phyloP scores from a whole-genome alignment of 2,113 vertebrate genomes.

The Antennarius striatus region DNA sequence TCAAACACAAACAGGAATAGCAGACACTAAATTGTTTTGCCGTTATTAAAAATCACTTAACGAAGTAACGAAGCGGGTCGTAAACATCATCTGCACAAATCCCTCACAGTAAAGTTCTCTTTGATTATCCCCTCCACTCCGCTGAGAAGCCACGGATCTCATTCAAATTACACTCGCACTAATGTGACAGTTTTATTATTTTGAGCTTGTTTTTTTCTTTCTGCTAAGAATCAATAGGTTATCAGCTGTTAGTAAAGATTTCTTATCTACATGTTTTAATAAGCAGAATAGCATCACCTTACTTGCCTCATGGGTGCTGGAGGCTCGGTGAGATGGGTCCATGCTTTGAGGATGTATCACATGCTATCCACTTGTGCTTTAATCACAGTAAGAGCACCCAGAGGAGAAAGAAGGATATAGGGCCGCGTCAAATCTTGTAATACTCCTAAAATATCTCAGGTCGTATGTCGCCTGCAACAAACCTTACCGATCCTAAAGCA shows the following conservation, averaged over 20 bases:
- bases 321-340: slow-evolving; percentile 53
- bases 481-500: slow-evolving; percentile 63
- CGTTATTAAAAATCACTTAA: slow-evolving; percentile 31
- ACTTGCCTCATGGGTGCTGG: slow-evolving; percentile 37
- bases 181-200: slow-evolving; percentile 16
- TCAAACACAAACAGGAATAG: slow-evolving; percentile 22
- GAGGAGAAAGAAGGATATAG: slow-evolving; percentile 44
- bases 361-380: slow-evolving; percentile 76
- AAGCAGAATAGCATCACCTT: slow-evolving; percentile 49
- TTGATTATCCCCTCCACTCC: slow-evolving; percentile 21
- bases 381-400: slow-evolving; percentile 66
- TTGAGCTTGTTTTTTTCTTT: slow-evolving; percentile 13
- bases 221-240: slow-evolving; percentile 33
- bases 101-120: slow-evolving; percentile 22
- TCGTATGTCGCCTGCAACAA: slow-evolving; percentile 42
- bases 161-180: slow-evolving; percentile 22
- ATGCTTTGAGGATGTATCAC: slow-evolving; percentile 61
- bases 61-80: slow-evolving; percentile 27
- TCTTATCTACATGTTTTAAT: slow-evolving; percentile 54
- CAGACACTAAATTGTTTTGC: slow-evolving; percentile 30
- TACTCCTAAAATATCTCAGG: slow-evolving; percentile 43
- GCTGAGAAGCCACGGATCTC: slow-evolving; percentile 25
- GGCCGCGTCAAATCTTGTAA: slow-evolving; percentile 40
- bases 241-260: slow-evolving; percentile 48
- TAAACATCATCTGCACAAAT: slow-evolving; percentile 37